Percentiles rank a stretch among this genome's conserved stretches.
These are phyloP conservation scores for Ernsta delagoae DNA, from an alignment of 2,888 invertebrate genomes.

Conservation along the genomic window DNA sequence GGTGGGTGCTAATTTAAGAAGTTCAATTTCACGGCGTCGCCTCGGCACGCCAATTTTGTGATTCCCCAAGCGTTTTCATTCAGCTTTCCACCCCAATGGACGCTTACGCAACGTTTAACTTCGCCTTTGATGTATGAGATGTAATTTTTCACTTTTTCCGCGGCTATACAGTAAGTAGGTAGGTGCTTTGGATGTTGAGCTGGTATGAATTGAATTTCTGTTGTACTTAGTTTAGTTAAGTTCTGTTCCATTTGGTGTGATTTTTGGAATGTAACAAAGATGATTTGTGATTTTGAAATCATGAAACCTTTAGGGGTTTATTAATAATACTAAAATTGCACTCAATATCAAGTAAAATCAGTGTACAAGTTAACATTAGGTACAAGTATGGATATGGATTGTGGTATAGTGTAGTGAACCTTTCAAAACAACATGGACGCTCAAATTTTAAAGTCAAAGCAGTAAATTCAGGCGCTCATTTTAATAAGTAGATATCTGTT, in stretches of 20 bases:
- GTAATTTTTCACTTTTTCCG: slow-evolving; percentile 26
- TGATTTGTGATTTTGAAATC: too few relatives aligned
- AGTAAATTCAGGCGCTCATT: neutral
- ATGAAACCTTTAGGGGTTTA: too few relatives aligned
- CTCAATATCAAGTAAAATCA: too few relatives aligned
- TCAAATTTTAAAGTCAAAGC: neutral
- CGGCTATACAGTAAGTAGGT: neutral
- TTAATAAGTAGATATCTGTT: neutral
- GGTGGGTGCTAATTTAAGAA: slow-evolving; percentile 15
- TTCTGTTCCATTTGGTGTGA: too few relatives aligned
- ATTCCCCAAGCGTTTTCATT: slow-evolving; percentile 21
- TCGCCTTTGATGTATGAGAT: slow-evolving; percentile 25
- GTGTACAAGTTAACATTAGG: too few relatives aligned
- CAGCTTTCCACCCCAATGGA: slow-evolving; percentile 25
- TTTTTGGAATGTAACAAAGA: too few relatives aligned
- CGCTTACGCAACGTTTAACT: slow-evolving; percentile 19
- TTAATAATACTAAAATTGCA: too few relatives aligned
- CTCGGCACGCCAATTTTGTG: slow-evolving; percentile 4
- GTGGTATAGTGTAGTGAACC: too few relatives aligned
- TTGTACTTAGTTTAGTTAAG: too few relatives aligned
- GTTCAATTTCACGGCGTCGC: slow-evolving; percentile 10
- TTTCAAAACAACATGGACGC: neutral
- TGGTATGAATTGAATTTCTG: neutral
- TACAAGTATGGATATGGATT: neutral
- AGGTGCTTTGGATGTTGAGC: slow-evolving; percentile 1